Percentiles rank a stretch among this genome's conserved stretches.
Evolutionary conservation across 2,113 vertebrate species (phyloP).

Genomic region (Chloroceryle aenea): DNA sequence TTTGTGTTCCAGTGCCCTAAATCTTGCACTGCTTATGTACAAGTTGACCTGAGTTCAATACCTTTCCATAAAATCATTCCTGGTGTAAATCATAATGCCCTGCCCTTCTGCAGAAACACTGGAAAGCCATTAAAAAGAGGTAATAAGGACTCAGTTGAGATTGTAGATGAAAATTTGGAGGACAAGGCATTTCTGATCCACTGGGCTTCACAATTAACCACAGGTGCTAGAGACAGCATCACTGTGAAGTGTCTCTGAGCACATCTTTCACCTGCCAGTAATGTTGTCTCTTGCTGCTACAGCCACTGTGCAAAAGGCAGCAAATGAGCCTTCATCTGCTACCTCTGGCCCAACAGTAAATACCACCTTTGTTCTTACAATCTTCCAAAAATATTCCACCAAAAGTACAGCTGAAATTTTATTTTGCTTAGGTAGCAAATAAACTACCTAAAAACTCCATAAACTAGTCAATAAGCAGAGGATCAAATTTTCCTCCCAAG

Average conservation of each 20-base stretch:
- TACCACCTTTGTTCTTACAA: neutral
- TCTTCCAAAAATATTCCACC: neutral
- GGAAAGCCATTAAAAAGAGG: neutral
- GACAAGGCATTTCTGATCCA: neutral
- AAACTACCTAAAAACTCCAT: neutral
- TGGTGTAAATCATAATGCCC: neutral
- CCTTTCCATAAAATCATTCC: neutral
- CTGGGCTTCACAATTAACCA: neutral
- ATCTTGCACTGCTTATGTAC: neutral
- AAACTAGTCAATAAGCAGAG: fast-evolving
- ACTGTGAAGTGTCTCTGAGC: neutral
- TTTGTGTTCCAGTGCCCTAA: neutral
- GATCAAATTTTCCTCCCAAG: neutral
- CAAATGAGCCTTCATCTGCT: neutral
- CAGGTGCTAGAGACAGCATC: neutral
- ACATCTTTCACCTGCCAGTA: neutral
- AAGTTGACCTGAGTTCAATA: neutral
- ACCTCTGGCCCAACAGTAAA: neutral
- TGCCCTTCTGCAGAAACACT: neutral
- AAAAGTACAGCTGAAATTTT: neutral
- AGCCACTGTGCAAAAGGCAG: neutral
- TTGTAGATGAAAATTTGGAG: neutral
- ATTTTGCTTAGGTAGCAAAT: neutral
- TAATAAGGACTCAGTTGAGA: neutral
- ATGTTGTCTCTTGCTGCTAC: neutral